Conservation (phyloP, 1,140 invertebrate genomes). For the Saxidomus purpurata region DNA sequence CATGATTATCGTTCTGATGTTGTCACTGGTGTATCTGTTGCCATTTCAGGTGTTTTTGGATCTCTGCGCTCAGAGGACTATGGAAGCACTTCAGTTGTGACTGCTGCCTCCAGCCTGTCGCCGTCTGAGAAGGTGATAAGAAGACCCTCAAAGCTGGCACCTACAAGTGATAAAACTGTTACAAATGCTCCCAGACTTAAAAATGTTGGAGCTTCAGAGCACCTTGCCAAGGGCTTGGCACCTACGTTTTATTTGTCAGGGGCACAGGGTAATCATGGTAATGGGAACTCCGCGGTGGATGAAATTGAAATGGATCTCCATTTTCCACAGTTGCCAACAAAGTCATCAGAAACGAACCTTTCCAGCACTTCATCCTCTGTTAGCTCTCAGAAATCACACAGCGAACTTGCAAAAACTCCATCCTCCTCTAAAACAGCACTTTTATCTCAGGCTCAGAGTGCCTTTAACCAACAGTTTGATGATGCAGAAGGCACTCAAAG, state of each 20-base stretch:
- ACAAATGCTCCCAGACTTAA: not conserved
- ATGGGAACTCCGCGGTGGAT: not conserved
- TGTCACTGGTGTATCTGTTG: too few relatives aligned
- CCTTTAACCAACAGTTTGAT: conserved; percentile 55
- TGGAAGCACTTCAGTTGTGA: not conserved
- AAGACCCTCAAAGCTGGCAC: conserved; percentile 6
- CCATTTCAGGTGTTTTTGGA: conserved; percentile 17
- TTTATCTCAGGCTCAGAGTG: conserved; percentile 49
- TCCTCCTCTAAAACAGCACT: conserved; percentile 28
- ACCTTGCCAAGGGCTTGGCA: not conserved
- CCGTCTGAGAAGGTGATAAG: conserved; percentile 48
- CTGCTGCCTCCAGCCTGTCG: not conserved
- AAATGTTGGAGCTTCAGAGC: not conserved
- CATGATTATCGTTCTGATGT: too few relatives aligned
- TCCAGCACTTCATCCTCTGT: conserved; percentile 8
- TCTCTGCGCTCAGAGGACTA: conserved; percentile 26
- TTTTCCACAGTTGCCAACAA: conserved; percentile 36
- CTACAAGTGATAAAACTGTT: not conserved
- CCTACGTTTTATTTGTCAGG: not conserved
- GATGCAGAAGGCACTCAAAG: conserved; percentile 55
- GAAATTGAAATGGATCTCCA: conserved; percentile 47
- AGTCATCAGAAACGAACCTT: not conserved
- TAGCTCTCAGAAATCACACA: not conserved
- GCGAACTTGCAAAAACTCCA: not conserved
- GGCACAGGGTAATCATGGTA: not conserved